These are phyloP conservation scores for Apeltes quadracus DNA, from an alignment of 2,113 vertebrate species.

Conservation along the genomic window DNA sequence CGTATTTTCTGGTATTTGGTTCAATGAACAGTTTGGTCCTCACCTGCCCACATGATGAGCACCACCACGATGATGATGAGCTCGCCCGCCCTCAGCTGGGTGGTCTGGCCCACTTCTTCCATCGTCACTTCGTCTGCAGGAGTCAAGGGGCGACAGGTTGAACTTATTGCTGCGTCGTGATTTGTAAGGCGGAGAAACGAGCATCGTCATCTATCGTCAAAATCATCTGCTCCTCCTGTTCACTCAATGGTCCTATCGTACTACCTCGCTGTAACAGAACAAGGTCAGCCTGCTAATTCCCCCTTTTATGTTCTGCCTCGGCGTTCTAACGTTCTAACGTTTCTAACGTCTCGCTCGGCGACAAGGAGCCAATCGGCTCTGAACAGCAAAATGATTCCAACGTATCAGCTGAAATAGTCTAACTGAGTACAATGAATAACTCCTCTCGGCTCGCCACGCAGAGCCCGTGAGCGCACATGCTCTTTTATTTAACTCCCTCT, in stretches of 20 bases:
- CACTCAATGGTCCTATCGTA: background rate
- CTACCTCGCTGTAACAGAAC: background rate
- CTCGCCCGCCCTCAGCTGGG: slow-evolving; percentile 90
- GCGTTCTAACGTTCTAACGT: background rate
- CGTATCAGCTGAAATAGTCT: slow-evolving; percentile 17
- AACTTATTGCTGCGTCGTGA: background rate
- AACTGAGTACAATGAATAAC: background rate
- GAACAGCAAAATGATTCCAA: background rate
- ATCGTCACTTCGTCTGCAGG: slow-evolving; percentile 93
- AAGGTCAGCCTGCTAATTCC: background rate
- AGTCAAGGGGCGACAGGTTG: slow-evolving; percentile 29
- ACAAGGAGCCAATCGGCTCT: background rate
- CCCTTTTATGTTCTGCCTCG: background rate
- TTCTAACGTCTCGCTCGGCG: too few species aligned
- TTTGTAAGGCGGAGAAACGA: background rate
- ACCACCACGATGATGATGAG: slow-evolving; percentile 96
- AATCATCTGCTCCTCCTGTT: background rate
- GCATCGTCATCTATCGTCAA: background rate
- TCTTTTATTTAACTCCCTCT: too few species aligned
- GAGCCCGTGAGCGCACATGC: background rate
- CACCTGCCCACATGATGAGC: slow-evolving; percentile 97
- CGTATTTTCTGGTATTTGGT: background rate
- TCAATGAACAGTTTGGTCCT: slow-evolving; percentile 50
- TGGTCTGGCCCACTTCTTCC: slow-evolving; percentile 89
- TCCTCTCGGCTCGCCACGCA: background rate